Percentiles rank a stretch among this genome's conserved stretches.
Evolutionary conservation across 2,888 invertebrate genomes (phyloP).

Genomic region (Phorcus lineatus): DNA sequence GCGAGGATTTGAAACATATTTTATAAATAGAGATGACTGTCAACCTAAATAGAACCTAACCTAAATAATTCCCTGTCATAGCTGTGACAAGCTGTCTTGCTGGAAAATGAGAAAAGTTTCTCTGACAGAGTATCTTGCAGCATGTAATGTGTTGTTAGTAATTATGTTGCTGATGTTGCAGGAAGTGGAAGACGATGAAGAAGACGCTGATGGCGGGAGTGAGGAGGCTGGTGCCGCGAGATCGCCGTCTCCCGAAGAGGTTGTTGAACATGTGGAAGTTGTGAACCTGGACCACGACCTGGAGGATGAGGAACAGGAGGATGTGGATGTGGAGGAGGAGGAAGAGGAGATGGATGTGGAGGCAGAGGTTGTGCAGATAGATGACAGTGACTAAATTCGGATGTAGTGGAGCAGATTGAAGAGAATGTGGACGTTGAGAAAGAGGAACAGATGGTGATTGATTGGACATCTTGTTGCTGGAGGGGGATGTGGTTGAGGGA

Average conservation of each 20-base stretch:
- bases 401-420: neutral
- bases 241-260: conserved; percentile 4
- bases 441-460: no score
- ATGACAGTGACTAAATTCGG: neutral
- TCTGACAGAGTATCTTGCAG: no score
- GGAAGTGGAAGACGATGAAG: conserved; percentile 29
- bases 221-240: neutral
- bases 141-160: no score
- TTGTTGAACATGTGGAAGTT: conserved; percentile 8
- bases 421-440: neutral
- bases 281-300: neutral
- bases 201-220: neutral
- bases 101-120: no score
- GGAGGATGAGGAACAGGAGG: neutral
- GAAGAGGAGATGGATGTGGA: neutral
- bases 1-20: no score
- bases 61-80: no score
- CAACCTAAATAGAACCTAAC: no score
- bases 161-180: neutral
- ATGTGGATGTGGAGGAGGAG: neutral
- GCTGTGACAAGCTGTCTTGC: no score
- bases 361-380: neutral
- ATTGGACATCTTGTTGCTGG: no score
- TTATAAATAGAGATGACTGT: no score
- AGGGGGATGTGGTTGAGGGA: neutral